These are phyloP conservation scores for Ichneumoninae sp. DNA, from an alignment of 2,888 invertebrate species.

Conservation along the genomic window DNA sequence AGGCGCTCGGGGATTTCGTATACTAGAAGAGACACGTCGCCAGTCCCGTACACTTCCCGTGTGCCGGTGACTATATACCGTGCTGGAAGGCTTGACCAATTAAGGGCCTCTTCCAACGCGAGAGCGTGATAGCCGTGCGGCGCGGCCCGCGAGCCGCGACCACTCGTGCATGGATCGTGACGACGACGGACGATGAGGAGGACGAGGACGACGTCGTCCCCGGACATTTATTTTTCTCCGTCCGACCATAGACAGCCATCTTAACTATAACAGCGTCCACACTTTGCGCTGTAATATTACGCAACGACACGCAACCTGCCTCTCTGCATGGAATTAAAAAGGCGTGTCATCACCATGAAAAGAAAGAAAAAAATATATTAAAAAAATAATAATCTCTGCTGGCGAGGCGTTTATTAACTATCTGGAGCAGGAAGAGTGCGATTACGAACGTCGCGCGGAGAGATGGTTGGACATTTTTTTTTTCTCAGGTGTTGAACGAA, in stretches of 20 bases:
- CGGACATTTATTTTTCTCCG: slow-evolving; percentile 43
- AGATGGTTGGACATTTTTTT: slow-evolving; percentile 28
- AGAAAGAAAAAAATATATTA: slow-evolving; percentile 17
- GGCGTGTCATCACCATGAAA: not conserved
- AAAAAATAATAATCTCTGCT: slow-evolving; percentile 1
- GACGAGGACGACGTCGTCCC: slow-evolving; percentile 16
- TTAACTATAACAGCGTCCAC: slow-evolving; percentile 10
- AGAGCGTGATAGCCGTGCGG: slow-evolving; percentile 70
- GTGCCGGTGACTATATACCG: slow-evolving; percentile 66
- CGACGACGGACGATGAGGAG: slow-evolving; percentile 41
- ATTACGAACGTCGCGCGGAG: slow-evolving; percentile 47
- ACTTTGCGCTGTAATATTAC: slow-evolving; percentile 47
- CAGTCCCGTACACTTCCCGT: slow-evolving; percentile 83
- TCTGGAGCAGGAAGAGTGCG: slow-evolving; percentile 52
- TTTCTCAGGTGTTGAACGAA: not conserved
- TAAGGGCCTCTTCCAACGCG: slow-evolving; percentile 80
- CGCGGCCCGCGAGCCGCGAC: slow-evolving; percentile 57
- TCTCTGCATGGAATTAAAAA: slow-evolving; percentile 22
- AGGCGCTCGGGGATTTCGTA: slow-evolving; percentile 47
- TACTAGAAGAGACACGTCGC: slow-evolving; percentile 78
- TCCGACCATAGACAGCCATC: slow-evolving; percentile 5
- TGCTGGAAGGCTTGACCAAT: slow-evolving; percentile 81
- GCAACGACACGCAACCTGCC: slow-evolving; percentile 49
- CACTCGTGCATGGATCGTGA: slow-evolving; percentile 65
- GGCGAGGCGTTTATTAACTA: slow-evolving; percentile 41